A percentile compares a stretch with the other conserved stretches of the same genome.
Evolutionary conservation across 2,888 invertebrate species (phyloP).

Genomic region (Cantharis rufa): DNA sequence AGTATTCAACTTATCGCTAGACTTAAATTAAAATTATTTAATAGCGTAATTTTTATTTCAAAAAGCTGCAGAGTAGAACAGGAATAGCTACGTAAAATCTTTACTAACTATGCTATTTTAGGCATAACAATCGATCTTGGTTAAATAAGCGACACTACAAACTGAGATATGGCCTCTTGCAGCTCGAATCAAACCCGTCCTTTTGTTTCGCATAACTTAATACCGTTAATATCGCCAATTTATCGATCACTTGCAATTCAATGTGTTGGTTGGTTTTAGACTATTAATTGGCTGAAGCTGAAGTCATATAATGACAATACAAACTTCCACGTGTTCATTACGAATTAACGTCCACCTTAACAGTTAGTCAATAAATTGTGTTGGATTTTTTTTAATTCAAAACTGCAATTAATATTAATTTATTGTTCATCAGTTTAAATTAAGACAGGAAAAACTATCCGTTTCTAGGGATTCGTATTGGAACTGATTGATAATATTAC

Average conservation of each 20-base stretch:
- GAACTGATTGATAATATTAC: not conserved
- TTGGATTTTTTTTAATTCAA: not conserved
- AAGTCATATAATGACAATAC: no score
- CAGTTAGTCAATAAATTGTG: not conserved
- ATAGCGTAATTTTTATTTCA: no score
- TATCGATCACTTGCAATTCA: not conserved
- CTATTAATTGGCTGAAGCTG: not conserved
- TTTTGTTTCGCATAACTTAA: not conserved
- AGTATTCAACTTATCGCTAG: no score
- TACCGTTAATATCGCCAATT: not conserved
- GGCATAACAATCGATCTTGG: not conserved
- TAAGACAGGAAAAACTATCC: not conserved
- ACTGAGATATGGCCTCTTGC: not conserved
- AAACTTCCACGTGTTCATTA: not conserved
- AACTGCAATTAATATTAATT: not conserved
- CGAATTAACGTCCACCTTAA: not conserved
- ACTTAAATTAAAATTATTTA: no score
- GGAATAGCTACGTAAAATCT: not conserved
- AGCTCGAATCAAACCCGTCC: not conserved
- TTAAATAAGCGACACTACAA: not conserved
- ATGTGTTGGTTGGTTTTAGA: not conserved
- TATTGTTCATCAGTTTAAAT: not conserved
- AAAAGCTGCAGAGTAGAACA: not conserved
- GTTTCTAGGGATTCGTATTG: not conserved
- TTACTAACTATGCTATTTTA: not conserved